Evolutionary conservation across 2,113 vertebrate genomes (phyloP), one percentile per base, ranked within the genome.

Genomic region (Rhagologus leucostigma): DNA sequence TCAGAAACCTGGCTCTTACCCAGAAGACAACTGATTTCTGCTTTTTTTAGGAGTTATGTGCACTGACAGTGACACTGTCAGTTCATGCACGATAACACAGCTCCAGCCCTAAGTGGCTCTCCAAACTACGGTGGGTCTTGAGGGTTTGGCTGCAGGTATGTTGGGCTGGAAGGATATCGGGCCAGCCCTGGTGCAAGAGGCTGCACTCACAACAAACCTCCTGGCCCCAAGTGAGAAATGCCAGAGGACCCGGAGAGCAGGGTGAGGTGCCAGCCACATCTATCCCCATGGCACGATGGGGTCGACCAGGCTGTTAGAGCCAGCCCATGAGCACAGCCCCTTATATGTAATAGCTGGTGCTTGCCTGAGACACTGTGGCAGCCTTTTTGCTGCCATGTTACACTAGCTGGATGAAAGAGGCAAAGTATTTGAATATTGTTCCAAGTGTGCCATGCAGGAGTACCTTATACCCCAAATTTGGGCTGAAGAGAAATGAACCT

Each of bases 281-380:
- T 42, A 29, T 19, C 84, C 41, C 19, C n/a, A 11, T 0, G 0
- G 27, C n/a, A 50, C 0, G 0, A 4, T 5, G 9, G 11, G 13
- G 44, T 3, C 29, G 15, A 37, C 8, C 33, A 29, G 8, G 37
- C 13, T 49, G 3, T 7, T 27, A 56, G 59, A 47, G 42, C 18
- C 74, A 87, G 68, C 7, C 18, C 39, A 10, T 7, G n/a, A 32
- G 7, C 76, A 11, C 49, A 82, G 10, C 1, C 1, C 16, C 19
- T 7, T 8, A 9, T 7, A 11, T 32, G 23, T 7, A 16, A 30
- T 4, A 30, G 12, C 50, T 70, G 33, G 16, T 59, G 57, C 35
- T 59, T 79, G n/a, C 30, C n/a, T 37, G 33, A 27, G 65, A 55
- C 42, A 8, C 32, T 41, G 37, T 6, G 12, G 47, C 41, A 73